Percentiles rank a stretch among this genome's conserved stretches.
Conservation (phyloP, 2,113 vertebrate genomes). For the Probosciger aterrimus region DNA sequence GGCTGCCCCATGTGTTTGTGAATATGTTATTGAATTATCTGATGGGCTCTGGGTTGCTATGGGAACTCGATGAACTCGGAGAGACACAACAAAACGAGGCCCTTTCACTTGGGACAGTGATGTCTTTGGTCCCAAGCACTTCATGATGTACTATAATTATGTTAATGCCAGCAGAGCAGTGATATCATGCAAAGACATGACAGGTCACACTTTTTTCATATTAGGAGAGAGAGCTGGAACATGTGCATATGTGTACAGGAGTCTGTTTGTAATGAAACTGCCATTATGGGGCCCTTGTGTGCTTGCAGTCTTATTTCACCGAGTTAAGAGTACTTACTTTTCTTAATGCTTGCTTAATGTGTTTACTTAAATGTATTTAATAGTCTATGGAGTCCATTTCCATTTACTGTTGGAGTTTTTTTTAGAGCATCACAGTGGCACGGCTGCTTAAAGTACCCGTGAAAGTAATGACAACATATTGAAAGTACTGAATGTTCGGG, state of each 20-base stretch:
- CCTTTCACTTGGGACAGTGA: neutral
- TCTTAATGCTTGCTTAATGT: slow-evolving; percentile 43
- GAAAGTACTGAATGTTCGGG: neutral
- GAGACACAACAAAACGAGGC: neutral
- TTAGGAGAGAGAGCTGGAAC: slow-evolving; percentile 5
- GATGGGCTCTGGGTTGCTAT: neutral
- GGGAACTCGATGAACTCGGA: neutral
- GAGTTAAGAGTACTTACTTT: slow-evolving; percentile 17
- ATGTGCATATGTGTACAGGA: slow-evolving; percentile 14
- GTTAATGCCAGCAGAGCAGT: neutral
- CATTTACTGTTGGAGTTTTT: neutral
- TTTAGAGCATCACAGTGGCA: neutral
- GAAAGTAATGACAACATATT: neutral
- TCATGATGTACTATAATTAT: neutral
- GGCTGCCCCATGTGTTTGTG: neutral
- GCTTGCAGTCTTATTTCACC: slow-evolving; percentile 1
- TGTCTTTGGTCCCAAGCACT: neutral
- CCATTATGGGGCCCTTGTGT: slow-evolving; percentile 6
- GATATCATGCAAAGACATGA: slow-evolving; percentile 41
- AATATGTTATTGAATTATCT: neutral
- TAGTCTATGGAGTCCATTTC: neutral
- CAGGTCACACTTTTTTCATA: slow-evolving; percentile 56
- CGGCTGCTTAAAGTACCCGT: neutral
- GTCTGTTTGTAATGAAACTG: slow-evolving; percentile 38
- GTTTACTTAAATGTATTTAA: slow-evolving; percentile 48